Conservation (phyloP, 2,797 vertebrate species). For the Ciconia nigra region DNA sequence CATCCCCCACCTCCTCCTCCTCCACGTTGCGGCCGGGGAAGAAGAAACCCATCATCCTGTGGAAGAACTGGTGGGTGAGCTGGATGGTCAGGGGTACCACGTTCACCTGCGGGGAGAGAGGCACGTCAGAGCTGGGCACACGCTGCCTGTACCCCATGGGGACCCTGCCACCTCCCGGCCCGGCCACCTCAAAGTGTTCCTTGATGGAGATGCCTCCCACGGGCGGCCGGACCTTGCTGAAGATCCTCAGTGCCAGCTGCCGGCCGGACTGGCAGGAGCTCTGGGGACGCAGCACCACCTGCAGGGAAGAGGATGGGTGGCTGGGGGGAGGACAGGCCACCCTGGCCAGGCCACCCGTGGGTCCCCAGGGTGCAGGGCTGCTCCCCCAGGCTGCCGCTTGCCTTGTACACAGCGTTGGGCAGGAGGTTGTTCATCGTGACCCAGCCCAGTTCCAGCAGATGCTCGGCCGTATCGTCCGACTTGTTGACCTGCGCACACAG, state of each 20-base stretch:
- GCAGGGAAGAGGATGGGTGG: not conserved
- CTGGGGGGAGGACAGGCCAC: not conserved
- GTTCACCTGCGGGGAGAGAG: conserved; percentile 82
- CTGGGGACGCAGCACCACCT: conserved; percentile 97
- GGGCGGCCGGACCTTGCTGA: conserved; percentile 97
- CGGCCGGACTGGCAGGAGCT: conserved; percentile 89
- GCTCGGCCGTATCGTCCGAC: conserved; percentile 96
- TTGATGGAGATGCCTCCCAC: conserved; percentile 98
- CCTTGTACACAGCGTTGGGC: conserved; percentile 96
- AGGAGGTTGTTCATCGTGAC: conserved; percentile 99
- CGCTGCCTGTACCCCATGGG: accelerated
- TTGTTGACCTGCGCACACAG: conserved; percentile 87
- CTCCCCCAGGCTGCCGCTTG: conserved; percentile 28
- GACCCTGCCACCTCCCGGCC: not conserved
- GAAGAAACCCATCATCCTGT: conserved; percentile 99
- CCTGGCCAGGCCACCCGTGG: not conserved
- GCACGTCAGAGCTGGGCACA: not conserved
- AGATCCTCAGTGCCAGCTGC: conserved; percentile 95
- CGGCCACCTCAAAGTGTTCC: conserved; percentile 93
- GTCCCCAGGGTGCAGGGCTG: not conserved
- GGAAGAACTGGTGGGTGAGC: conserved; percentile 99
- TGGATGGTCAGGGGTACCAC: conserved; percentile 98
- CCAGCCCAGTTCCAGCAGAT: conserved; percentile 96
- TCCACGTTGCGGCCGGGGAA: conserved; percentile 95
- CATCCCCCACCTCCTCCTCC: conserved; percentile 95